phyloP scores from a whole-genome alignment of 2,797 vertebrate species.

The Cirrhinus molitorella region DNA sequence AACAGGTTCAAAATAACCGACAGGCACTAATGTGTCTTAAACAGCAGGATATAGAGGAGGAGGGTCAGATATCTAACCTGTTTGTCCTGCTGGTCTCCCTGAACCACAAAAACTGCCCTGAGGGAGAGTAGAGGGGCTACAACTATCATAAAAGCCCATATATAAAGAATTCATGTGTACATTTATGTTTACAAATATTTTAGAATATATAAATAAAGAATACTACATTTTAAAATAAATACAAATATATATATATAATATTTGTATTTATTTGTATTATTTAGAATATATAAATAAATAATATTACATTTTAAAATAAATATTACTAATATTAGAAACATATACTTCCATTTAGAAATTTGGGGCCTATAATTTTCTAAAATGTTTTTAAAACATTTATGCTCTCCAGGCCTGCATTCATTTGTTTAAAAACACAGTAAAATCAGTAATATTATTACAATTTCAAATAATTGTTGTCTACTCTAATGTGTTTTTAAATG shows the following conservation, averaged over 20 bases:
- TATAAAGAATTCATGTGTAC: not conserved
- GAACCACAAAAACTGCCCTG: not conserved
- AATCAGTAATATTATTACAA: not conserved
- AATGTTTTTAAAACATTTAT: not conserved
- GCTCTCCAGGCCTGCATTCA: not conserved
- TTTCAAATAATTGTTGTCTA: not conserved
- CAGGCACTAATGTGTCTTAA: not conserved
- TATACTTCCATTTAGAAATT: not conserved
- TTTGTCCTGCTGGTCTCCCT: slow-evolving; percentile 19
- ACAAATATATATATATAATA: no score
- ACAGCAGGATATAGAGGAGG: not conserved
- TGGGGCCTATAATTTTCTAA: not conserved
- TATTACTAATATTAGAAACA: no score
- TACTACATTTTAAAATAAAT: not conserved
- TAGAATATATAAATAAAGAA: not conserved
- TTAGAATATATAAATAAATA: no score
- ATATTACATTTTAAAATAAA: no score
- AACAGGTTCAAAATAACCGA: slow-evolving; percentile 21
- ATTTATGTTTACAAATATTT: not conserved
- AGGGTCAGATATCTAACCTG: not conserved
- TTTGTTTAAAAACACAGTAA: not conserved
- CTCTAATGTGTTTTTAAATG: not conserved
- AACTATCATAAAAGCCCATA: not conserved
- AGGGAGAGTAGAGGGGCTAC: not conserved
- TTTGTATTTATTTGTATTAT: no score